Base-by-base conservation (phyloP, 2,888 invertebrate species). In the Hermaeophaga mercurialis region DNA sequence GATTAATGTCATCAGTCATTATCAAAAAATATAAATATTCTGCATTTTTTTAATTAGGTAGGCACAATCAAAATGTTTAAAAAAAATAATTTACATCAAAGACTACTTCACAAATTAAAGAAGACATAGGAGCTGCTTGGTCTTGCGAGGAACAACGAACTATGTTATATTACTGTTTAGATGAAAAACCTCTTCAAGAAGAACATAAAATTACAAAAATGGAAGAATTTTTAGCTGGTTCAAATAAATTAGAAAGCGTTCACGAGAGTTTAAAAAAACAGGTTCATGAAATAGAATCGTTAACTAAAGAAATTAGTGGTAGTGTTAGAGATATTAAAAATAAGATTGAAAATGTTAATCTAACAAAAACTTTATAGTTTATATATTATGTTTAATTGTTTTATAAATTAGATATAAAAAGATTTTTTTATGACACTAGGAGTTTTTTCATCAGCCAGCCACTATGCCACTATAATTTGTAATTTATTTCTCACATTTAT, bases 41-140 rank as follows among this genome's bases (percentile, higher is more conserved):
- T n/a, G n/a, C n/a, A n/a, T n/a, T n/a, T n/a, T n/a, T n/a, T n/a
- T n/a, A n/a, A n/a, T n/a, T n/a, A n/a, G n/a, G n/a, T n/a, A n/a
- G n/a, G n/a, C n/a, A n/a, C n/a, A n/a, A n/a, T n/a, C n/a, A 66
- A 63, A 54, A 71, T 71, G 69, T 71, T 70, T 59, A 67, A 62
- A 55, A 63, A 19, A 47, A 53, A 46, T 12, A 43, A 45, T 28
- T 55, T 61, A 26, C 63, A 69, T 0, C 56, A 66, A 52, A 54
- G 57, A 63, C 55, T 9, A 50, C 38, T 18, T 64, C 67, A 8
- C 56, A 72, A 58, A 66, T 73, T 12, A 38, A 64, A 14, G 59
- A 69, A 52, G 73, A 73, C 59, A 66, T 73, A 5, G 62, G 68
- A 48, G 59, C 62, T 6, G 52, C 71, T 38, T 64, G 59, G 26